These are phyloP conservation scores for Mythimna vitellina DNA, from an alignment of 2,888 invertebrate genomes.

Conservation along the genomic window DNA sequence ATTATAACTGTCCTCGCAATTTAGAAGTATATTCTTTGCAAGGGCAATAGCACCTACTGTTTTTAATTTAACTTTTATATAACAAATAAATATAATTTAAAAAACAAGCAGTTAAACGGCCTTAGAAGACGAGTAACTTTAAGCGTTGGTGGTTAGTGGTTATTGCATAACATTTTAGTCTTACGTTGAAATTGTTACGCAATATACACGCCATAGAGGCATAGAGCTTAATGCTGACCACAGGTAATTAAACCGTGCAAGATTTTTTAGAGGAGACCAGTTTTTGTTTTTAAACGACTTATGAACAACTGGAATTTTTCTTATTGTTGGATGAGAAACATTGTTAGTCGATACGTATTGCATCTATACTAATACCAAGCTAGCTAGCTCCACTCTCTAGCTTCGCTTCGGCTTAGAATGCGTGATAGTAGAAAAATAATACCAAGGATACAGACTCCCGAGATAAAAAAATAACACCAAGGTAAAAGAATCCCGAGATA, in stretches of 20 bases:
- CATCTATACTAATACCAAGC: too few species aligned
- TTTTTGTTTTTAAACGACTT: constrained; percentile 5
- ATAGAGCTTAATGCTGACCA: background rate
- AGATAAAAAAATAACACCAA: too few species aligned
- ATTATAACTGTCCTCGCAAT: too few species aligned
- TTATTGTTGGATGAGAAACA: background rate
- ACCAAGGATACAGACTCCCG: too few species aligned
- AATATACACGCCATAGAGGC: constrained; percentile 13
- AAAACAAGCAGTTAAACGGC: constrained; percentile 4
- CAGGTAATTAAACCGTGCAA: constrained; percentile 14
- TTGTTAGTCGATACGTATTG: background rate
- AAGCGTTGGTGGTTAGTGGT: background rate
- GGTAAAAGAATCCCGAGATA: too few species aligned
- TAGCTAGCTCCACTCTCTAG: too few species aligned
- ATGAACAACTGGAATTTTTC: background rate
- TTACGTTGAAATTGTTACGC: constrained; percentile 35
- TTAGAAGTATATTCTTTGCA: too few species aligned
- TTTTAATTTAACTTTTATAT: background rate
- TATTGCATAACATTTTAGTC: constrained; percentile 47
- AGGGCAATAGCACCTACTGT: background rate
- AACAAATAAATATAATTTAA: background rate
- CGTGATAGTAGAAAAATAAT: too few species aligned
- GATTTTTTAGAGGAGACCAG: constrained; percentile 15
- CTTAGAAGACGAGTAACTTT: background rate
- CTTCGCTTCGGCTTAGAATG: too few species aligned